These are phyloP conservation scores for Cotesia typhae DNA, from an alignment of 1,140 invertebrate species.

Conservation along the genomic window DNA sequence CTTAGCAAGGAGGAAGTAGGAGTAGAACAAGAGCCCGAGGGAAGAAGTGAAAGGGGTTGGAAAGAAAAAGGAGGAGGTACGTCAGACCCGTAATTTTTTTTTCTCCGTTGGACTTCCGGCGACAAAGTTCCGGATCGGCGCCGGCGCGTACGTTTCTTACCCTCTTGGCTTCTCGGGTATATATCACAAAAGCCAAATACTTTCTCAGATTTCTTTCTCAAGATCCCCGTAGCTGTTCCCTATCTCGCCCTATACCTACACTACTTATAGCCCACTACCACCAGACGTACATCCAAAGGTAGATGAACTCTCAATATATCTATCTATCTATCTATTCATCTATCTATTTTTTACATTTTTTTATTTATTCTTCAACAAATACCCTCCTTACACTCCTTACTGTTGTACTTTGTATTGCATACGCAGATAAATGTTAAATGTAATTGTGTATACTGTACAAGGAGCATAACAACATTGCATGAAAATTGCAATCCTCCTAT, in stretches of 20 bases:
- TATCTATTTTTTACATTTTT: neutral
- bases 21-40: no score
- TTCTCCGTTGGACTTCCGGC: conserved; percentile 28
- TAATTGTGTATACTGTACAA: neutral
- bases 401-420: neutral
- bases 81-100: neutral
- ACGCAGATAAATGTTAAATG: neutral
- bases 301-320: neutral
- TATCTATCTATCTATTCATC: neutral
- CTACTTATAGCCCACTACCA: no score
- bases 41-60: no score
- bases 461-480: conserved; percentile 10
- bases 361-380: no score
- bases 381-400: no score
- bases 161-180: neutral
- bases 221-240: no score
- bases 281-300: no score
- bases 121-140: conserved; percentile 28
- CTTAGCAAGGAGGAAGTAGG: conserved; percentile 6
- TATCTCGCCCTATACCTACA: no score
- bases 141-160: conserved; percentile 4
- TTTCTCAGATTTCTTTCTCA: conserved; percentile 17
- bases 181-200: neutral
- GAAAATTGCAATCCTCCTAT: conserved; percentile 25
- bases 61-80: conserved; percentile 11